Evolutionary conservation across 2,113 vertebrate species (phyloP).

Genomic region (Amazona vittata): DNA sequence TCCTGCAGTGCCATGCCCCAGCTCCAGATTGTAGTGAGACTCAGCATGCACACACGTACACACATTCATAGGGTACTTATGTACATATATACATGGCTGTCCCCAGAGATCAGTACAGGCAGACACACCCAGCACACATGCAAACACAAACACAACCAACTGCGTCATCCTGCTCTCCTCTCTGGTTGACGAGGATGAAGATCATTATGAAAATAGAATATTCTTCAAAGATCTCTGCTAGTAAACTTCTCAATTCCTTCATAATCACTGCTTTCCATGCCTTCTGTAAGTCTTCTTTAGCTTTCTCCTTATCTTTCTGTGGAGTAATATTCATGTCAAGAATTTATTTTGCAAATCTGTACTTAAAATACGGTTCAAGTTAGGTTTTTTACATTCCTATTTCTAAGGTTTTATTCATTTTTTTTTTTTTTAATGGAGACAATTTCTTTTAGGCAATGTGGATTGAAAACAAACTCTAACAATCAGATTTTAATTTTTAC

Average conservation of each 20-base stretch:
- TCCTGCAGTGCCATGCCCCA: fast-evolving
- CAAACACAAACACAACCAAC: background rate
- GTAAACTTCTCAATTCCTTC: background rate
- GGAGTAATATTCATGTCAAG: background rate
- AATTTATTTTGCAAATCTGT: background rate
- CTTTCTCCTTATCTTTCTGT: background rate
- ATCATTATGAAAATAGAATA: background rate
- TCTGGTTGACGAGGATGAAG: background rate
- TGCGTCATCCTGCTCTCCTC: background rate
- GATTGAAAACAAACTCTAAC: background rate
- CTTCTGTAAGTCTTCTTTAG: background rate
- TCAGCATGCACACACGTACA: fast-evolving
- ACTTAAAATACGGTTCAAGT: background rate
- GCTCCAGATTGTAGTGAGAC: background rate
- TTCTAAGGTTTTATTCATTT: background rate
- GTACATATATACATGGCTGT: background rate
- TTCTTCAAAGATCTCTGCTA: background rate
- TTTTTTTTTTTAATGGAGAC: background rate
- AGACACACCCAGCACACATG: background rate
- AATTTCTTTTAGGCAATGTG: background rate
- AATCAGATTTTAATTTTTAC: background rate
- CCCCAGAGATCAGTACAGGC: background rate
- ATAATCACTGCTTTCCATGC: background rate
- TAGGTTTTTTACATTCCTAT: background rate
- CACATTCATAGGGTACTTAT: background rate